phyloP scores from a whole-genome alignment of 2,797 vertebrate species.

The Neosilurus mollespiculum region DNA sequence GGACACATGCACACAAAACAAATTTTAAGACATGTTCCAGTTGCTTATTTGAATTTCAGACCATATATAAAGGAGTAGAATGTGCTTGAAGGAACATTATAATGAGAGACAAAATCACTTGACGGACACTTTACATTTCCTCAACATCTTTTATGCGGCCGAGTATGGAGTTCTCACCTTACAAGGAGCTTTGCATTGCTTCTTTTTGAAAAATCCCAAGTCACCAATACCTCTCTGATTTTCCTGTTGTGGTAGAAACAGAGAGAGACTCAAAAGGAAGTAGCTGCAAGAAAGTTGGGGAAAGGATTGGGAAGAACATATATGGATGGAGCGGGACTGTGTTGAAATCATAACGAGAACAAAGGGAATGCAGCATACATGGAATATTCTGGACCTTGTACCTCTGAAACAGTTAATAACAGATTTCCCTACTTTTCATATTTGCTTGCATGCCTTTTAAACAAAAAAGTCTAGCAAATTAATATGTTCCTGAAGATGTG shows the following conservation, averaged over 20 bases:
- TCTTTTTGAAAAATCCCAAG: constrained; percentile 62
- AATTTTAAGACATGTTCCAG: background rate
- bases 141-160: constrained; percentile 67
- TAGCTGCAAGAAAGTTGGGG: constrained; percentile 43
- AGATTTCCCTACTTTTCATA: constrained; percentile 35
- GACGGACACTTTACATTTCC: constrained; percentile 51
- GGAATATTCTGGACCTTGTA: constrained; percentile 44
- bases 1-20: background rate
- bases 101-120: constrained; percentile 56
- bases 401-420: constrained; percentile 55
- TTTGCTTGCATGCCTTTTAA: constrained; percentile 45
- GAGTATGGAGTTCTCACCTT: constrained; percentile 76
- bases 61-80: constrained; percentile 40
- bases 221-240: constrained; percentile 61
- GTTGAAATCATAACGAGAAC: constrained; percentile 54
- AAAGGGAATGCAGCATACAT: constrained; percentile 61
- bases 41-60: constrained; percentile 31
- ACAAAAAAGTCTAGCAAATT: constrained; percentile 70
- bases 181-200: constrained; percentile 78
- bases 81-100: constrained; percentile 50
- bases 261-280: constrained; percentile 57
- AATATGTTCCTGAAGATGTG: constrained; percentile 70
- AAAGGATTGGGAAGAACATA: constrained; percentile 44
- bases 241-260: constrained; percentile 66
- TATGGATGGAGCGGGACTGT: constrained; percentile 49